A percentile compares a stretch with the other conserved stretches of the same genome.
Evolutionary conservation across 1,140 invertebrate genomes (phyloP).

Genomic region (Oscheius sp.): DNA sequence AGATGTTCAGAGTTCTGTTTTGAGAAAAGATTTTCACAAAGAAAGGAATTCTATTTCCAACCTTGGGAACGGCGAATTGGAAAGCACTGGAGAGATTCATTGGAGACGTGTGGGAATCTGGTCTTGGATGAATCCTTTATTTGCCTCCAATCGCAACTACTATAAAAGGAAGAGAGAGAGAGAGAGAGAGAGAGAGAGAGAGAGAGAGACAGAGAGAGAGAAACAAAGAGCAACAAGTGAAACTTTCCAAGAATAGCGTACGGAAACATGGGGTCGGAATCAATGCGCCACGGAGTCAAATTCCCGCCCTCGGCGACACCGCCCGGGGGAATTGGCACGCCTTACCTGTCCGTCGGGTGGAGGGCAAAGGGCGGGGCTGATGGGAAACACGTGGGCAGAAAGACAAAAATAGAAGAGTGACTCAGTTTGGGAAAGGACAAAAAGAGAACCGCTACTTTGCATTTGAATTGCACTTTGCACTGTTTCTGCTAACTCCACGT

Average conservation of each 20-base stretch:
- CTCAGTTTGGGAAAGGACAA: too few relatives aligned
- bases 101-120: neutral
- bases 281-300: constrained; percentile 2
- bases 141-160: neutral
- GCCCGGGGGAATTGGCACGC: constrained; percentile 4
- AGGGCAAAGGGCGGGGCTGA: too few relatives aligned
- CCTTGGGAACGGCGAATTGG: neutral
- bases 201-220: neutral
- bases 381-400: too few relatives aligned
- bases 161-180: neutral
- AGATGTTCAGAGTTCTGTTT: neutral
- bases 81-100: neutral
- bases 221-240: neutral
- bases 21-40: neutral
- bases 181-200: neutral
- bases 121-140: too few relatives aligned
- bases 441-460: too few relatives aligned
- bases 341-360: neutral
- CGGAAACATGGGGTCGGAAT: too few relatives aligned
- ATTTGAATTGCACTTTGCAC: too few relatives aligned
- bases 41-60: too few relatives aligned
- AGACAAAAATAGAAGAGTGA: too few relatives aligned
- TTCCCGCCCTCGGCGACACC: neutral
- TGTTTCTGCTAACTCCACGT: too few relatives aligned
- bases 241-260: too few relatives aligned